phyloP scores from a whole-genome alignment of 2,888 invertebrate species.

The Myathropa florea region DNA sequence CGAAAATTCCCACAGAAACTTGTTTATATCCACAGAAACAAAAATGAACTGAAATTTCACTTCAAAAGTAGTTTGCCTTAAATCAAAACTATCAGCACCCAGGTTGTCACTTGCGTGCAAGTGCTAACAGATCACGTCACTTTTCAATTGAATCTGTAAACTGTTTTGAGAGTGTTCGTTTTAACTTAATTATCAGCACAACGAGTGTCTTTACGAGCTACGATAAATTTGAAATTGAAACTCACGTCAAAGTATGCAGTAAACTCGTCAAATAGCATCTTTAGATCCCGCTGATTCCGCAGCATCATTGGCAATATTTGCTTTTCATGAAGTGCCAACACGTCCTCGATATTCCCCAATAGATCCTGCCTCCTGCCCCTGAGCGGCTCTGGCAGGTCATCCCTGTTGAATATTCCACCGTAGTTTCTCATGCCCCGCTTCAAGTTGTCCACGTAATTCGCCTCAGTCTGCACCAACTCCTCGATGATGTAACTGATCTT shows the following conservation, averaged over 20 bases:
- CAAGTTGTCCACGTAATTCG: slow-evolving; percentile 78
- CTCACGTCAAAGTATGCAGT: slow-evolving; percentile 77
- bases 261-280: slow-evolving; percentile 78
- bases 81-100: no score
- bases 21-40: no score
- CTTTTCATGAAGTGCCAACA: slow-evolving; percentile 89
- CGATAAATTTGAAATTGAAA: no score
- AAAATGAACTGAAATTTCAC: no score
- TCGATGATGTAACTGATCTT: slow-evolving; percentile 80
- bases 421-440: slow-evolving; percentile 78
- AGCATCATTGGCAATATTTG: slow-evolving; percentile 78
- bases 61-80: no score
- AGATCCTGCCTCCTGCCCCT: slow-evolving; percentile 81
- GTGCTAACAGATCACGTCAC: no score
- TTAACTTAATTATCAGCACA: no score
- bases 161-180: no score
- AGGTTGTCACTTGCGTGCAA: no score
- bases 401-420: slow-evolving; percentile 74
- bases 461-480: slow-evolving; percentile 80
- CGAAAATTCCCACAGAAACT: no score
- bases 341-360: slow-evolving; percentile 95
- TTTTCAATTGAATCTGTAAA: no score
- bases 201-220: no score
- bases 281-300: slow-evolving; percentile 78
- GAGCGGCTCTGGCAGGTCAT: slow-evolving; percentile 76